Percentiles rank a stretch among this genome's conserved stretches.
Evolutionary conservation across 2,113 vertebrate species (phyloP).

Genomic region (Mirounga angustirostris): DNA sequence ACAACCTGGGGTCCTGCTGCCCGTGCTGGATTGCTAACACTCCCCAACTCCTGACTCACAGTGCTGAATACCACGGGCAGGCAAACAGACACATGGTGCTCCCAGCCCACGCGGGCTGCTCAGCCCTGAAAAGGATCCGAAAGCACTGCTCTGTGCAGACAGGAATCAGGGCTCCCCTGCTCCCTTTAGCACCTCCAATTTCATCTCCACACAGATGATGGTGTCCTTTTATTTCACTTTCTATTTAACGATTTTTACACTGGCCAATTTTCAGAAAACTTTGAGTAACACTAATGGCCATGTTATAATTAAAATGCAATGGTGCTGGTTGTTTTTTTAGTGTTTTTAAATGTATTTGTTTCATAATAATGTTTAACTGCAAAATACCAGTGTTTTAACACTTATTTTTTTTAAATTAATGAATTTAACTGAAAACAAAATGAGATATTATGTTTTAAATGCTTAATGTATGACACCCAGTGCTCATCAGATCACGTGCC

Average conservation of each 20-base stretch:
- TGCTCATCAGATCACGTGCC: no score
- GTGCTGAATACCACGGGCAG: neutral
- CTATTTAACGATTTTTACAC: rapidly evolving
- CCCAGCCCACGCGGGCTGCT: neutral
- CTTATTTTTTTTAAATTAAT: neutral
- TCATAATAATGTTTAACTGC: neutral
- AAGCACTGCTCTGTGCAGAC: rapidly evolving
- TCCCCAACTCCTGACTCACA: conserved; percentile 40
- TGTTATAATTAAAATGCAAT: neutral
- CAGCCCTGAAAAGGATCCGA: neutral
- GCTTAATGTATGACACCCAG: neutral
- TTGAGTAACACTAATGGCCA: neutral
- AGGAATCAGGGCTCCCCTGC: neutral
- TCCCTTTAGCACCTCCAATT: neutral
- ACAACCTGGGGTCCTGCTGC: neutral
- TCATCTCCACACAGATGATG: neutral
- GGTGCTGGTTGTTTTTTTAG: neutral
- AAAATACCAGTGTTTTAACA: neutral
- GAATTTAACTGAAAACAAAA: neutral
- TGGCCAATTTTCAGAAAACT: neutral
- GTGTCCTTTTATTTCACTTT: neutral
- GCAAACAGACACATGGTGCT: conserved; percentile 5
- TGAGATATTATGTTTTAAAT: neutral
- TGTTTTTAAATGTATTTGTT: neutral
- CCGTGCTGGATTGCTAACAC: neutral